Evolutionary conservation across 2,888 invertebrate species (phyloP).

Genomic region (Melangyna quadrimaculata): DNA sequence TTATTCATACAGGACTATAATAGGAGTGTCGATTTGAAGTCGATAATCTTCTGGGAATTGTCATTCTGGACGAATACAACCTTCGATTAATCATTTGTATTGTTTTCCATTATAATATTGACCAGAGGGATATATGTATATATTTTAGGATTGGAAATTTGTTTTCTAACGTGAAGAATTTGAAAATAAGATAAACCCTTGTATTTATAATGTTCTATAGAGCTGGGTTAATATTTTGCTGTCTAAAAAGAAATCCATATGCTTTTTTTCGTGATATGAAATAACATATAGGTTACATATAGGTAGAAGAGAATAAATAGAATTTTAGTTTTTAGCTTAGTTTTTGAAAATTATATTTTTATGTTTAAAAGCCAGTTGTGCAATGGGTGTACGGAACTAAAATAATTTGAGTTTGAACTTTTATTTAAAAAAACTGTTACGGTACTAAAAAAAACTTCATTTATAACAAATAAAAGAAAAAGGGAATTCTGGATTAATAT

Average conservation of each 20-base stretch:
- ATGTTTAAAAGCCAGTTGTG: no score
- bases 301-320: not conserved
- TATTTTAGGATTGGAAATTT: constrained; percentile 23
- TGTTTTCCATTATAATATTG: constrained; percentile 64
- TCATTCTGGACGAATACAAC: constrained; percentile 65
- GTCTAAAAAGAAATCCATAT: not conserved
- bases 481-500: no score
- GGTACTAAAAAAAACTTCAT: no score
- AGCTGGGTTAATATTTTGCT: not conserved
- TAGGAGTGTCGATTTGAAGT: constrained; percentile 62
- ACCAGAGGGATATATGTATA: constrained; percentile 56
- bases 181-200: not conserved
- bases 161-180: not conserved
- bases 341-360: no score
- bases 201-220: not conserved
- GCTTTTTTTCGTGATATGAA: not conserved
- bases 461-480: no score
- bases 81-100: constrained; percentile 68
- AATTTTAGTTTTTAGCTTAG: no score
- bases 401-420: no score
- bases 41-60: constrained; percentile 70
- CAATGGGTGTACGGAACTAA: no score
- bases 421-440: no score
- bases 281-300: no score
- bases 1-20: constrained; percentile 47